phyloP scores from a whole-genome alignment of 2,113 vertebrate species.

The Oncorhynchus keta region DNA sequence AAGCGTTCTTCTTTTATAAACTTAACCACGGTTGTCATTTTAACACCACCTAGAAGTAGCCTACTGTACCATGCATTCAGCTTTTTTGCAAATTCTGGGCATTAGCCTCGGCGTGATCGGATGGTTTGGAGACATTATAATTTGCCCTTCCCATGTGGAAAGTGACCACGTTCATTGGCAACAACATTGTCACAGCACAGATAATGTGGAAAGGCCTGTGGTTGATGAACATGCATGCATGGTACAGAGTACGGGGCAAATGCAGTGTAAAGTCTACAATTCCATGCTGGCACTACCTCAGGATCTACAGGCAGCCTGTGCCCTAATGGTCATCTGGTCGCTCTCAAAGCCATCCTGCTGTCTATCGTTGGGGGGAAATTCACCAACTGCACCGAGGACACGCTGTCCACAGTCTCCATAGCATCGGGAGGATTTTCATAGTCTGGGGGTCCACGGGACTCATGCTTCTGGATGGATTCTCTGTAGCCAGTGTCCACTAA shows the following conservation, averaged over 20 bases:
- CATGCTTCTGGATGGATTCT: no score
- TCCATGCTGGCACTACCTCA: conserved; percentile 69
- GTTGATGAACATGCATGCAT: conserved; percentile 76
- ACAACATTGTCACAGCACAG: conserved; percentile 77
- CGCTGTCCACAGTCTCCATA: neutral
- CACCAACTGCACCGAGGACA: conserved; percentile 20
- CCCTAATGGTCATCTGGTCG: conserved; percentile 84
- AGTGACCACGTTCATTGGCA: conserved; percentile 70
- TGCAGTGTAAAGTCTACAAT: conserved; percentile 77
- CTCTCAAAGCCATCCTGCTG: conserved; percentile 74
- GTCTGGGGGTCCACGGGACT: no score
- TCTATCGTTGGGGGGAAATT: conserved; percentile 49
- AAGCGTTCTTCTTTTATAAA: no score
- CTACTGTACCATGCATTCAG: no score
- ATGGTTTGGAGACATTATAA: conserved; percentile 63
- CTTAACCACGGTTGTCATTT: no score
- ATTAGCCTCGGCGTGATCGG: conserved; percentile 40
- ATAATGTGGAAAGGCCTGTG: conserved; percentile 64
- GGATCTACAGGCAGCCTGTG: conserved; percentile 89
- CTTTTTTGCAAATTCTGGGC: no score
- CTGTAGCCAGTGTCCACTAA: no score
- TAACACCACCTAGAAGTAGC: no score
- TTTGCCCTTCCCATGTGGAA: conserved; percentile 76
- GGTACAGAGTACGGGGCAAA: conserved; percentile 80
- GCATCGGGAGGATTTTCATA: no score